Conservation (phyloP, 2,888 invertebrate species). For the Morpho helenor region DNA sequence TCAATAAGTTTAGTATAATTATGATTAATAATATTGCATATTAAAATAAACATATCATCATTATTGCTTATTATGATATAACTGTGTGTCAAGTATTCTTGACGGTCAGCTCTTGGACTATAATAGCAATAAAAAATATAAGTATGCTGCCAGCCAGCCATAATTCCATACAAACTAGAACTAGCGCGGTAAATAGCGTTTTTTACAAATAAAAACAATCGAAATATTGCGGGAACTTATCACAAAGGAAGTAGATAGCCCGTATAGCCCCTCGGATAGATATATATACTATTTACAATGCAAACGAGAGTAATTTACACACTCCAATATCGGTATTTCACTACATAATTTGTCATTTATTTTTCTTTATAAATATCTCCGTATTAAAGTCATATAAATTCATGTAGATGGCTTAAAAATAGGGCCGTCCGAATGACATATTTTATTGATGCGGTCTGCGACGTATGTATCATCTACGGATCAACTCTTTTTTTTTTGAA, state of each 20-base stretch:
- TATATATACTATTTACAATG: slow-evolving; percentile 71
- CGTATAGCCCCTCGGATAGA: slow-evolving; percentile 48
- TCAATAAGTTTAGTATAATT: no score
- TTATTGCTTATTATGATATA: no score
- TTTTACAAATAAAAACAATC: slow-evolving; percentile 24
- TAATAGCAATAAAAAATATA: slow-evolving; percentile 1
- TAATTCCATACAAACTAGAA: slow-evolving; percentile 35
- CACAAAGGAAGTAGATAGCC: slow-evolving; percentile 53
- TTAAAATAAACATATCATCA: no score
- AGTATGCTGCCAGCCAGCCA: slow-evolving; percentile 16
- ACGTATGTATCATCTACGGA: no score
- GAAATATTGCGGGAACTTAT: slow-evolving; percentile 68
- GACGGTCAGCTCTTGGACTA: slow-evolving; percentile 1
- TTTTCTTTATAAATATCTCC: slow-evolving; percentile 59
- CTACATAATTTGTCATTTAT: slow-evolving; percentile 74
- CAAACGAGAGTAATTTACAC: slow-evolving; percentile 67
- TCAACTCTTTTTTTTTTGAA: no score
- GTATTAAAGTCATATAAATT: slow-evolving; percentile 64
- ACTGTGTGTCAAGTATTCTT: neutral
- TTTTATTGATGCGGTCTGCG: slow-evolving; percentile 37
- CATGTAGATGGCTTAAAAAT: slow-evolving; percentile 65
- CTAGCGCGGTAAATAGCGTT: slow-evolving; percentile 40
- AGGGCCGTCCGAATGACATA: slow-evolving; percentile 25
- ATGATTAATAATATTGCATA: no score
- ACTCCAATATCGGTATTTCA: slow-evolving; percentile 40